A percentile compares a stretch with the other conserved stretches of the same genome.
phyloP scores from a whole-genome alignment of 2,113 vertebrate species.

The Tachysurus fulvidraco region DNA sequence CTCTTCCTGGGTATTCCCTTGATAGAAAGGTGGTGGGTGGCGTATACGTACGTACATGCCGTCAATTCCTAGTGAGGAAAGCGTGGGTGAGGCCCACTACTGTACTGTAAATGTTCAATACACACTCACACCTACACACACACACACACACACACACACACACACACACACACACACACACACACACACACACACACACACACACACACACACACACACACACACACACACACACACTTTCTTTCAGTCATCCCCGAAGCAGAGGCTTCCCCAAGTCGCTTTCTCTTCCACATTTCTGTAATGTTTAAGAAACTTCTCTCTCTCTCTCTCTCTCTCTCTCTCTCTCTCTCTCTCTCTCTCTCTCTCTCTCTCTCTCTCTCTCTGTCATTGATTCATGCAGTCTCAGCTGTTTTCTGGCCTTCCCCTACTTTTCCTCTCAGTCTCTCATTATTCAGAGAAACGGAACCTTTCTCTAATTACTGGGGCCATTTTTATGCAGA shows the following conservation, averaged over 20 bases:
- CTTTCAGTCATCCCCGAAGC: not conserved
- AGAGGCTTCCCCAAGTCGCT: not conserved
- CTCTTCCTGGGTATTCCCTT: constrained; percentile 5
- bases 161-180: not conserved
- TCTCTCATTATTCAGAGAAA: not conserved
- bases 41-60: not conserved
- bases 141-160: not conserved
- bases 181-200: not conserved
- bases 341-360: not conserved
- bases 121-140: not conserved
- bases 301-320: constrained; percentile 15
- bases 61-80: too few species aligned
- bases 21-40: not conserved
- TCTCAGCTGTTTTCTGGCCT: not conserved
- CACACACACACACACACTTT: not conserved
- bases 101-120: too few species aligned
- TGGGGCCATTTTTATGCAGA: not conserved
- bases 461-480: not conserved
- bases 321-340: not conserved
- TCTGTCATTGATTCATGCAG: not conserved
- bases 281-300: not conserved
- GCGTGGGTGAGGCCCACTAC: too few species aligned
- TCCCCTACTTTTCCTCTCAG: constrained; percentile 23
- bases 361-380: not conserved
- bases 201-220: not conserved